Evolutionary conservation across 2,113 vertebrate genomes (phyloP), one percentile per base, ranked within the genome.

Genomic region (Cyanoramphus novaezelandiae): DNA sequence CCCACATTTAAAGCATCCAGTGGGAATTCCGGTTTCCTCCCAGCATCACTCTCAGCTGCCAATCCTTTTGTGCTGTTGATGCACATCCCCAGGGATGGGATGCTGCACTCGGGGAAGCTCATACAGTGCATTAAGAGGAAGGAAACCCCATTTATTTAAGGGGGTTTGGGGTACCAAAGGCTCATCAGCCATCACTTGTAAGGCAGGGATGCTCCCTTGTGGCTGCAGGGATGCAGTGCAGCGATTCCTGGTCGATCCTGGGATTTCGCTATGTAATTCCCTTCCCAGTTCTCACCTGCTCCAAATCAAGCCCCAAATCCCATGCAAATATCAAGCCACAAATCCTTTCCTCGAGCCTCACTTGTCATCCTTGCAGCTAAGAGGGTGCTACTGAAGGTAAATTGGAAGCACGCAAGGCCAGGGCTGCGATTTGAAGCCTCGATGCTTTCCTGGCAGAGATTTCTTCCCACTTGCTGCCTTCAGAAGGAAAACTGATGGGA

Each of bases 241-340:
- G 67, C 0, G 18, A 13, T 2, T 4, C 0, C 3, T 1, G 28
- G 1, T n/a, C 25, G 13, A 1, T 0, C 3, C 2, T 0, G 14
- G 29, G 67, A 7, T 65, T 77, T 27, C 15, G 9, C 31, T 23
- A 0, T 4, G 69, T 5, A 6, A 63, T 49, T 78, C 60, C 4
- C n/a, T 29, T 9, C 8, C 3, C 1, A 1, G 6, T 20, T 50
- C 60, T 44, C 63, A 0, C 25, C 5, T 4, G 3, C 50, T 9
- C 55, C 60, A 33, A 46, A 60, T 0, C 12, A 4, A 75, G 11
- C 41, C 62, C 39, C 39, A 13, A 8, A 19, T 31, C n/a, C 46
- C 16, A 2, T 4, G 14, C 44, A 19, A 43, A 13, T 4, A 23
- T 28, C 17, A 18, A 27, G 55, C 19, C 4, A 46, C 3, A 6